phyloP scores from a whole-genome alignment of 2,888 invertebrate species.

The Rotaria magnacalcarata region DNA sequence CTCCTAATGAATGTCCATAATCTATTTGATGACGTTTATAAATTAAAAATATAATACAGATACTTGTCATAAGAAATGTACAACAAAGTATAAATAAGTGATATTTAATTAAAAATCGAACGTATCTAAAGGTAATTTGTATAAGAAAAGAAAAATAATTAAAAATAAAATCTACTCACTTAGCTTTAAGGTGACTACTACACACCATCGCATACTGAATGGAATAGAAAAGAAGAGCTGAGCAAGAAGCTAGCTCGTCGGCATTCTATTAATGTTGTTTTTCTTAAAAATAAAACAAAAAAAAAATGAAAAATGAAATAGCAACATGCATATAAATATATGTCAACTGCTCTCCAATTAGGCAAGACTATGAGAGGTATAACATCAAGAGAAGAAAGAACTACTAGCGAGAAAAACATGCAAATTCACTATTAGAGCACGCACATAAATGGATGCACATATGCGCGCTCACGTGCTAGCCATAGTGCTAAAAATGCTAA shows the following conservation, averaged over 20 bases:
- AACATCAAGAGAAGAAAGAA: neutral
- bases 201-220: slow-evolving; percentile 31
- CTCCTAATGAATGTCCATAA: neutral
- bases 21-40: neutral
- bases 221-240: slow-evolving; percentile 8
- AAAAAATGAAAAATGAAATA: too few relatives aligned
- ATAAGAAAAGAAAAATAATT: neutral
- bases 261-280: neutral
- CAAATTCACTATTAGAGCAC: slow-evolving; percentile 5
- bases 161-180: neutral
- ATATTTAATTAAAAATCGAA: slow-evolving; percentile 27
- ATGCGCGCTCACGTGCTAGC: neutral
- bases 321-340: neutral
- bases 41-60: neutral
- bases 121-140: neutral
- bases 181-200: slow-evolving; percentile 29
- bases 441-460: neutral
- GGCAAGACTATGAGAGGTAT: neutral
- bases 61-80: slow-evolving; percentile 20
- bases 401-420: neutral
- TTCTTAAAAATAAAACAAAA: neutral
- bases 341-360: neutral
- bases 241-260: slow-evolving; percentile 18
- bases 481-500: slow-evolving; percentile 2
- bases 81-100: slow-evolving; percentile 17